Evolutionary conservation across 2,113 vertebrate species (phyloP).

Genomic region (Numida meleagris): DNA sequence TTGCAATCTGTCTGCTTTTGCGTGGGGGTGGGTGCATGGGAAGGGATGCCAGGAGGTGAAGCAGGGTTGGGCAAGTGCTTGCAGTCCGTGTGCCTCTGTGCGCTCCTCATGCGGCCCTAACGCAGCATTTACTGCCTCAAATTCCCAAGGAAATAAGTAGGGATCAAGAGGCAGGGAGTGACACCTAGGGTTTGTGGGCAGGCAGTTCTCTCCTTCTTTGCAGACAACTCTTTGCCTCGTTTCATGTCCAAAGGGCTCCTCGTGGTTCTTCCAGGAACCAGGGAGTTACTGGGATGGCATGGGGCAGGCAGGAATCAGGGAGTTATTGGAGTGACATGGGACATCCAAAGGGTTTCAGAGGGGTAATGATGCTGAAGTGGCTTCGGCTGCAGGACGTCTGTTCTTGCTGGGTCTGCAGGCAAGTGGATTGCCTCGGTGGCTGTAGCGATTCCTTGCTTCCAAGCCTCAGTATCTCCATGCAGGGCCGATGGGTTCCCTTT

Average conservation of each 20-base stretch:
- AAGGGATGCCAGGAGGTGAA: not conserved
- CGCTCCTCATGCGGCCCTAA: accelerated
- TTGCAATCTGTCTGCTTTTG: conserved; percentile 30
- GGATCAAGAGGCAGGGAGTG: not conserved
- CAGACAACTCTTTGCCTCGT: not conserved
- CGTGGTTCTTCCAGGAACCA: not conserved
- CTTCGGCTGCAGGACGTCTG: conserved; percentile 11
- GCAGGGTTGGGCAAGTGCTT: not conserved
- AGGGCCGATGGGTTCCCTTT: not conserved
- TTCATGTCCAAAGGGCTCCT: not conserved
- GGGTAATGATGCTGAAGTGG: not conserved
- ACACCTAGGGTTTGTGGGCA: not conserved
- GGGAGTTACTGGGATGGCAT: not conserved
- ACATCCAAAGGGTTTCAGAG: not conserved
- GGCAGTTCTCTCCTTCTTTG: not conserved
- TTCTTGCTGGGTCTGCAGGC: not conserved
- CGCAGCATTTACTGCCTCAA: not conserved
- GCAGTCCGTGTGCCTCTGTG: not conserved
- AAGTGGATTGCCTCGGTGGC: not conserved
- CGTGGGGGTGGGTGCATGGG: not conserved
- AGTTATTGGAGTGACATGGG: not conserved
- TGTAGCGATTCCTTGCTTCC: not conserved
- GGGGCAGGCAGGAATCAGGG: not conserved
- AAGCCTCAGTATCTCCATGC: accelerated
- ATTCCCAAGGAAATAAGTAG: not conserved